These are phyloP conservation scores for Silvanus unidentatus DNA, from an alignment of 2,888 invertebrate species.

Conservation along the genomic window DNA sequence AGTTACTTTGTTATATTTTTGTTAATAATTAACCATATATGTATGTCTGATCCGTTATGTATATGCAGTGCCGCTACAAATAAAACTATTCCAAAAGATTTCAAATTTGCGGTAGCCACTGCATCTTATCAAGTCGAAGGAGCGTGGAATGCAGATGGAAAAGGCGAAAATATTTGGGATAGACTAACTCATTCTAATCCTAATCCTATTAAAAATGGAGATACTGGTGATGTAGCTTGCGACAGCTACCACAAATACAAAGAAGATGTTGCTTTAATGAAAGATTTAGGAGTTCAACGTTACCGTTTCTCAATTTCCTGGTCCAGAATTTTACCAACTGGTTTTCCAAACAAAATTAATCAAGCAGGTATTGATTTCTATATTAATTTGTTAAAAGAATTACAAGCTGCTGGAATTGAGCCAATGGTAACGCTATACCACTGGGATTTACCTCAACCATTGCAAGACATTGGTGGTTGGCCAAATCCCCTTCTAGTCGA, in stretches of 20 bases:
- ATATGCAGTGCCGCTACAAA: constrained; percentile 6
- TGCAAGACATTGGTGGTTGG: constrained; percentile 47
- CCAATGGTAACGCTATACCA: constrained; percentile 52
- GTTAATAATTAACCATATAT: too few relatives aligned
- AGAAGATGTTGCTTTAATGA: constrained; percentile 56
- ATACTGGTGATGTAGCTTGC: constrained; percentile 57
- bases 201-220: constrained; percentile 49
- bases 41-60: too few relatives aligned
- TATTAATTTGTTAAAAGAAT: constrained; percentile 31
- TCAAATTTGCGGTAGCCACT: constrained; percentile 21
- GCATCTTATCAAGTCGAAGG: constrained; percentile 23
- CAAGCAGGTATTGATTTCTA: constrained; percentile 55
- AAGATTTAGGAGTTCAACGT: constrained; percentile 51
- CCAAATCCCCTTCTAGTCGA: constrained; percentile 50
- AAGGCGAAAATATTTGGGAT: constrained; percentile 65
- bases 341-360: constrained; percentile 59
- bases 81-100: constrained; percentile 15
- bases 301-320: constrained; percentile 46
- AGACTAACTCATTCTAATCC: constrained; percentile 52
- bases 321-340: constrained; percentile 52
- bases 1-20: too few relatives aligned
- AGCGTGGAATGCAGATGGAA: constrained; percentile 41
- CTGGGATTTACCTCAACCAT: constrained; percentile 52
- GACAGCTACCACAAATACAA: constrained; percentile 61
- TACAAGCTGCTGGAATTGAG: constrained; percentile 49